These are phyloP conservation scores for Aplodontia rufa DNA, from an alignment of 2,113 vertebrate species.

Conservation along the genomic window DNA sequence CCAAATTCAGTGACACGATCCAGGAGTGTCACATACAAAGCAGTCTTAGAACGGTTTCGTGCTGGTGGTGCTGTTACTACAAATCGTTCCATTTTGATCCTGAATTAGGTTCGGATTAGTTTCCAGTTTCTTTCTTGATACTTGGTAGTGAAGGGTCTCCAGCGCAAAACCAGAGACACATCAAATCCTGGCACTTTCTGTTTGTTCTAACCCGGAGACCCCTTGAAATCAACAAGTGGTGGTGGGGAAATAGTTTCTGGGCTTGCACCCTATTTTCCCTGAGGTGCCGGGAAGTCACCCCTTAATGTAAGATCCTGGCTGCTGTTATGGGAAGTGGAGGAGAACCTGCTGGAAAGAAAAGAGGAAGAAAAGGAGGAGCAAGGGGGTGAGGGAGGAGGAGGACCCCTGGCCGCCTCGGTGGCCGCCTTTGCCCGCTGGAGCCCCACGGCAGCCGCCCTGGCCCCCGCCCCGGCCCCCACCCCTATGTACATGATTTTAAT, in stretches of 20 bases:
- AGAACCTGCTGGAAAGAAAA: constrained; percentile 29
- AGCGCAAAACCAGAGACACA: constrained; percentile 28
- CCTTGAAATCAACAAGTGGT: constrained; percentile 76
- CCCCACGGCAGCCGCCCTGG: constrained; percentile 71
- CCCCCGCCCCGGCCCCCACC: constrained; percentile 62
- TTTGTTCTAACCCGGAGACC: constrained; percentile 24
- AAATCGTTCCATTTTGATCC: constrained; percentile 85
- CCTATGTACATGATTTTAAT: not conserved
- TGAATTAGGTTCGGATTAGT: constrained; percentile 29
- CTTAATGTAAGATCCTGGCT: constrained; percentile 65
- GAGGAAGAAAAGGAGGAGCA: constrained; percentile 12
- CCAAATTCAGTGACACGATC: constrained; percentile 87
- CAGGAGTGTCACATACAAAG: constrained; percentile 87
- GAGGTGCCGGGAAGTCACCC: constrained; percentile 73
- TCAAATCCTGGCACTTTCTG: constrained; percentile 48
- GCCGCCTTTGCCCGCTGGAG: constrained; percentile 55
- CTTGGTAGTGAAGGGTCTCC: constrained; percentile 38
- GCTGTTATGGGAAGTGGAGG: constrained; percentile 55
- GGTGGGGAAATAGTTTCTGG: constrained; percentile 73
- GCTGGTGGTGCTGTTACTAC: constrained; percentile 86
- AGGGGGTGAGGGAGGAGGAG: not conserved
- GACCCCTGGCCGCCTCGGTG: not conserved
- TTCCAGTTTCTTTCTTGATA: constrained; percentile 71
- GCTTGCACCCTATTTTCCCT: constrained; percentile 76
- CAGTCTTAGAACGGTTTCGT: constrained; percentile 87